phyloP scores from a whole-genome alignment of 2,888 invertebrate species.

The Ommatoiulus sabulosus region DNA sequence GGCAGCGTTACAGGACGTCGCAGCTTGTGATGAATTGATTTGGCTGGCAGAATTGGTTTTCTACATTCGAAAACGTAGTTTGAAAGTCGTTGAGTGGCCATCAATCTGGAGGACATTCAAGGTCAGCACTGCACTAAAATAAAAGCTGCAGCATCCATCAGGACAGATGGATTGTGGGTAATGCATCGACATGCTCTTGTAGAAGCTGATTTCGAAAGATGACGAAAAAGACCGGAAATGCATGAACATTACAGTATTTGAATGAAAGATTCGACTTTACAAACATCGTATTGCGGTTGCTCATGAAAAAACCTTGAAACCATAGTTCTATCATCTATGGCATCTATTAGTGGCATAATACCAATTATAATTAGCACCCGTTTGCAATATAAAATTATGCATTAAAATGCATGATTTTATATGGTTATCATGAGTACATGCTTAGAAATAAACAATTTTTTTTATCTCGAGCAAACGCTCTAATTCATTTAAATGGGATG shows the following conservation, averaged over 20 bases:
- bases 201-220: not conserved
- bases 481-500: too few species aligned
- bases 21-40: not conserved
- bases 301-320: too few species aligned
- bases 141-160: not conserved
- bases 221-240: not conserved
- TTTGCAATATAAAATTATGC: too few species aligned
- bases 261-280: too few species aligned
- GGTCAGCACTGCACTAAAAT: not conserved
- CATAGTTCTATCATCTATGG: not conserved
- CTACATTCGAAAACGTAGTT: not conserved
- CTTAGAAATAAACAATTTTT: too few species aligned
- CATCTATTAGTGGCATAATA: too few species aligned
- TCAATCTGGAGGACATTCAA: not conserved
- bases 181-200: not conserved
- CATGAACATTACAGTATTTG: not conserved
- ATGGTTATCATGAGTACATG: too few species aligned
- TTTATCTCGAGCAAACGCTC: too few species aligned
- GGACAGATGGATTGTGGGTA: not conserved
- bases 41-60: not conserved
- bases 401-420: too few species aligned
- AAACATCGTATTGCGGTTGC: too few species aligned
- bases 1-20: not conserved
- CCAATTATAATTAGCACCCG: too few species aligned
- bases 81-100: slow-evolving; percentile 7